phyloP scores from a whole-genome alignment of 2,888 invertebrate species.

The Lycia hirtaria region DNA sequence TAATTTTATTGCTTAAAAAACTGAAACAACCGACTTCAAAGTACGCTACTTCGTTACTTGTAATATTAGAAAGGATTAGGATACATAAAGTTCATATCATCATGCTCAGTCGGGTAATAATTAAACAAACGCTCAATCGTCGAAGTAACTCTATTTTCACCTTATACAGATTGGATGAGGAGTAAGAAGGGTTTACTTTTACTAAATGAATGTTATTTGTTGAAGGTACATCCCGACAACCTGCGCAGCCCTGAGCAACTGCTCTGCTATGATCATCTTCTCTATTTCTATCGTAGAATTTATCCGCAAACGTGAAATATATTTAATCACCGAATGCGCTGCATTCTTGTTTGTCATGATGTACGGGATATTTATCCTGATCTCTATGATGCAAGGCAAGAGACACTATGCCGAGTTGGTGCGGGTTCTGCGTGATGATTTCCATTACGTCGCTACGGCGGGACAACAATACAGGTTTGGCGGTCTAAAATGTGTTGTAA shows the following conservation, averaged over 20 bases:
- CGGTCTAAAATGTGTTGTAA: not conserved
- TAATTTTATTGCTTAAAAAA: too few relatives aligned
- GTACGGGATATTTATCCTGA: constrained; percentile 22
- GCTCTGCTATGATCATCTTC: not conserved
- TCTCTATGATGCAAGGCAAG: constrained; percentile 13
- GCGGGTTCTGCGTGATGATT: constrained; percentile 27
- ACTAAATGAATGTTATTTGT: too few relatives aligned
- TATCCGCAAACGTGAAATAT: constrained; percentile 11
- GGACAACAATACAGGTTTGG: constrained; percentile 32
- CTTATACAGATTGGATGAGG: too few relatives aligned
- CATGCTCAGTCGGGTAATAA: too few relatives aligned
- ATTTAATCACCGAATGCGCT: constrained; percentile 25
- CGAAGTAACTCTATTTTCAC: too few relatives aligned
- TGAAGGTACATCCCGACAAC: constrained; percentile 19
- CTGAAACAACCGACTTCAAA: too few relatives aligned
- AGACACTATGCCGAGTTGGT: constrained; percentile 16
- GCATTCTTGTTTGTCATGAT: constrained; percentile 26
- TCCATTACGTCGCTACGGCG: constrained; percentile 26
- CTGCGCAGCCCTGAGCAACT: not conserved
- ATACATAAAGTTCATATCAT: too few relatives aligned
- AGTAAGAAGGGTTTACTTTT: too few relatives aligned
- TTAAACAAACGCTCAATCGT: too few relatives aligned
- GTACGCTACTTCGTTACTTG: too few relatives aligned
- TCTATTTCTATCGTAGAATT: not conserved
- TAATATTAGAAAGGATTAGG: too few relatives aligned